phyloP scores from a whole-genome alignment of 2,888 invertebrate genomes.

The Prosopocoilus inquinatus region DNA sequence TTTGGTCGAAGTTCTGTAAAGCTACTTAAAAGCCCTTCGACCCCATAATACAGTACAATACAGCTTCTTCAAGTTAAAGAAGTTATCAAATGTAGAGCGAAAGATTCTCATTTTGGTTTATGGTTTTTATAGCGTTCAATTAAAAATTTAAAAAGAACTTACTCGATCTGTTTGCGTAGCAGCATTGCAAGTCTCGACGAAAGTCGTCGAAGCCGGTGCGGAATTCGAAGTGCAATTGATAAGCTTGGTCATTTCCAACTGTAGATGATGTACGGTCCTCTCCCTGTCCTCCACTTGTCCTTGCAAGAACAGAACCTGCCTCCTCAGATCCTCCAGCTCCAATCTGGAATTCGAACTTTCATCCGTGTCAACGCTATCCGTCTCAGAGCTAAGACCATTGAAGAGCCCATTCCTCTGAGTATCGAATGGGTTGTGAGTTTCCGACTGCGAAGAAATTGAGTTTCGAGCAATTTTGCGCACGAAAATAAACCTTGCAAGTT shows the following conservation, averaged over 20 bases:
- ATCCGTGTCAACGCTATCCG: constrained; percentile 50
- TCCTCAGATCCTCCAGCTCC: constrained; percentile 76
- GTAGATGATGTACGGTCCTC: constrained; percentile 75
- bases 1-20: too few relatives aligned
- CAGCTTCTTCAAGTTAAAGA: constrained; percentile 11
- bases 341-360: constrained; percentile 54
- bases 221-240: constrained; percentile 51
- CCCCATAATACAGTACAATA: constrained; percentile 4
- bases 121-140: too few relatives aligned
- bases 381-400: constrained; percentile 58
- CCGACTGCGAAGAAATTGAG: constrained; percentile 60
- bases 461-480: too few relatives aligned
- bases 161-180: constrained; percentile 88
- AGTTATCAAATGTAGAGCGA: too few relatives aligned
- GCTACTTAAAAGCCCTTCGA: too few relatives aligned
- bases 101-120: too few relatives aligned
- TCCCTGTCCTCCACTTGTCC: constrained; percentile 87
- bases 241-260: constrained; percentile 67
- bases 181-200: constrained; percentile 64
- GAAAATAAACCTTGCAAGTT: constrained; percentile 16
- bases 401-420: constrained; percentile 66
- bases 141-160: constrained; percentile 34
- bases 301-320: constrained; percentile 81
- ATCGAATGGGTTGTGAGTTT: constrained; percentile 87
- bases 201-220: constrained; percentile 45